Percentiles rank a stretch among this genome's conserved stretches.
phyloP scores from a whole-genome alignment of 2,113 vertebrate species.

The Chloropsis hardwickii region DNA sequence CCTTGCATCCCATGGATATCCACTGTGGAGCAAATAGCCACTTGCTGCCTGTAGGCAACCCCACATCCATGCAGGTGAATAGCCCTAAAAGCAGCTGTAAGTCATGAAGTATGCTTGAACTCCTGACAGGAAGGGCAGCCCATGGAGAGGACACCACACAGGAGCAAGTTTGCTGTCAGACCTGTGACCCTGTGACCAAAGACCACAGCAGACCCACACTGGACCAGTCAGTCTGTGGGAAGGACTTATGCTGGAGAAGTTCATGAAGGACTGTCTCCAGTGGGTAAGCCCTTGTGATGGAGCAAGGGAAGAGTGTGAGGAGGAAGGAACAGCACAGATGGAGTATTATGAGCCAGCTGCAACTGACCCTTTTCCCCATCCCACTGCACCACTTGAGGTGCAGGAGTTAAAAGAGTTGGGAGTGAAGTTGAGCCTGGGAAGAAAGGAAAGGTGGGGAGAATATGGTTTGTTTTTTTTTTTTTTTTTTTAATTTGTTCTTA shows the following conservation, averaged over 20 bases:
- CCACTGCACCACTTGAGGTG: not conserved
- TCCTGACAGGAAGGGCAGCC: not conserved
- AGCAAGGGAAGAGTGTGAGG: not conserved
- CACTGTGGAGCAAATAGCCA: not conserved
- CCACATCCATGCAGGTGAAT: accelerated
- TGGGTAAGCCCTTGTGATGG: not conserved
- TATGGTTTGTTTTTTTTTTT: not conserved
- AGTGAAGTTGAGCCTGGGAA: not conserved
- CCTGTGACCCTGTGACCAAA: not conserved
- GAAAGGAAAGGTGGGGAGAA: not conserved
- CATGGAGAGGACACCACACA: not conserved
- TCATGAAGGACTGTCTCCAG: not conserved
- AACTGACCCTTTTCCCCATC: not conserved
- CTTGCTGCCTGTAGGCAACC: not conserved
- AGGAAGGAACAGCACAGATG: not conserved
- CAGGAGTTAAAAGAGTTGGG: not conserved
- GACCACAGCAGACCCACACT: accelerated
- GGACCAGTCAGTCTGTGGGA: not conserved
- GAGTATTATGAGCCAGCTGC: accelerated
- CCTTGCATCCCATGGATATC: not conserved
- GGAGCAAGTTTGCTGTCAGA: not conserved
- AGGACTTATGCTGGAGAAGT: not conserved
- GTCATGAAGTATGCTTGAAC: not conserved
- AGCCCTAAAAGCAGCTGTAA: not conserved
- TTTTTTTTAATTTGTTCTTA: not conserved